Base-by-base conservation (phyloP, 2,797 vertebrate species). In the Tympanoctomys barrerae region DNA sequence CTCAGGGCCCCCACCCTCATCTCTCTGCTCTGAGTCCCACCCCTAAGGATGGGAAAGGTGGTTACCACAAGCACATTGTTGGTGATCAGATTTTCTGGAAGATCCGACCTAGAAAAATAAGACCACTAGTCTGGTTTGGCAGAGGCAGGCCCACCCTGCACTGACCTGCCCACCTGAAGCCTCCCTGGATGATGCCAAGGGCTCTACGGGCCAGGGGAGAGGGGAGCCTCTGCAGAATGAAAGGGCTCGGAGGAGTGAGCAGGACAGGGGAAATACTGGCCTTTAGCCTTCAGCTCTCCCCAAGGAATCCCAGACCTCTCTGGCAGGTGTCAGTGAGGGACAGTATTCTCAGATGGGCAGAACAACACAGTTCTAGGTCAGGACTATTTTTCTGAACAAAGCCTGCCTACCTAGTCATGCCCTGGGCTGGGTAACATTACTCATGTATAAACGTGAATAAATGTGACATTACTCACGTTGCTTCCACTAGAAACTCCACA, bases 61-160 rank as follows among this genome's bases (percentile, higher is more conserved):
- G 73, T 98, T 98, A 99, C 99, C 99, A 99, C 93, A 75, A 99
- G 95, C 54, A 99, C 98, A 42, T 98, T 97, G 95, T 99, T 99
- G 77, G 98, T 98, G 93, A 94, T 80, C 95, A 98, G 98, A 24
- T 96, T 89, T 94, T 97, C 97, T n/a, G 97, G 94, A 7, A 85
- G 59, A 24, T 98, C 98, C 16, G 96, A 85, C 93, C 99, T 99
- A 94, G 22, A 98, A 98, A 97, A 98, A 96, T 64, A 5, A 95
- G 94, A 97, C 6, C 59, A 94, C 19, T 12, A 18, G 39, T 96
- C 28, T 24, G 18, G 28, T 46, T 31, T 71, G 71, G 62, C 11
- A 62, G 86, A 95, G n/a, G 62, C 68, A 92, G 89, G 87, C 1
- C 3, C 7, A 57, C 62, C 88, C 39, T 78, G 31, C 0, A 7